These are phyloP conservation scores for Vulpes lagopus DNA, from an alignment of 2,113 vertebrate species.

Conservation along the genomic window DNA sequence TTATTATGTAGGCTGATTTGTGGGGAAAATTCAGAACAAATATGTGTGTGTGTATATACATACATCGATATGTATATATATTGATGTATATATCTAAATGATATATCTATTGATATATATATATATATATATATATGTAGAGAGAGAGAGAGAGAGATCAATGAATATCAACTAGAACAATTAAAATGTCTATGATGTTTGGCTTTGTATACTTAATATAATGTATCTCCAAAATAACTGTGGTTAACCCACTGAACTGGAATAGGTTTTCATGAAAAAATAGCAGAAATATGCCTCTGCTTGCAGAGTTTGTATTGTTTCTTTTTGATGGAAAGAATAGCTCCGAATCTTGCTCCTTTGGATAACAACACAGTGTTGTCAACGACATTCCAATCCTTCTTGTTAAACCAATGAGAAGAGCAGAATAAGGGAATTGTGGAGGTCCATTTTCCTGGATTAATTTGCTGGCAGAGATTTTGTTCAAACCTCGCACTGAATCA, in stretches of 20 bases:
- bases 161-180: neutral
- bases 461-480: constrained; percentile 56
- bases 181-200: constrained; percentile 16
- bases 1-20: neutral
- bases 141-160: too few relatives aligned
- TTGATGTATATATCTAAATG: neutral
- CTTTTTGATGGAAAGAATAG: constrained; percentile 36
- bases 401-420: constrained; percentile 28
- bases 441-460: constrained; percentile 41
- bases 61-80: neutral
- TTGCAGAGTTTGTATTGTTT: neutral
- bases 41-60: neutral
- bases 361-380: neutral
- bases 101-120: neutral
- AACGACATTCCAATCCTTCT: neutral
- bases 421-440: constrained; percentile 55
- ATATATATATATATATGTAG: too few relatives aligned
- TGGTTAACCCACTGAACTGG: neutral
- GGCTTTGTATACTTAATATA: neutral
- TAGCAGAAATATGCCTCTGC: neutral
- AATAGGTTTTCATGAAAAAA: constrained; percentile 61
- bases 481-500: constrained; percentile 55
- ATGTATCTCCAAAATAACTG: constrained; percentile 34
- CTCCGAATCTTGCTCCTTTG: constrained; percentile 18
- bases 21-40: constrained; percentile 7